Evolutionary conservation across 2,113 vertebrate genomes (phyloP), one percentile per base, ranked within the genome.

Genomic region (Opisthocomus hoazin): DNA sequence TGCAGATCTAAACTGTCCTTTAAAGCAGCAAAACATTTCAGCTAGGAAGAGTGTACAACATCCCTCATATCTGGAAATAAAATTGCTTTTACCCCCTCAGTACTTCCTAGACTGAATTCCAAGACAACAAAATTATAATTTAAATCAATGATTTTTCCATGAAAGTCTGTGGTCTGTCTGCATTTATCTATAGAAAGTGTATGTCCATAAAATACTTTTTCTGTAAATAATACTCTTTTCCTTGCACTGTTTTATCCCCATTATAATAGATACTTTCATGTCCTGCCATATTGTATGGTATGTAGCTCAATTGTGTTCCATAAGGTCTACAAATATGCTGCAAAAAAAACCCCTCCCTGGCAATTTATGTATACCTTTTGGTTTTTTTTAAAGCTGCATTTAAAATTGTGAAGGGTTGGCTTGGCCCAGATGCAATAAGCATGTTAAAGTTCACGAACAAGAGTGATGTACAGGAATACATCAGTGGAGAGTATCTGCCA

Each of bases 361-460:
- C 9, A 53, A 71, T 14, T 84, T 16, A 39, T 1, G 0, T 74
- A 4, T 71, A 19, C 24, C 15, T 71, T 29, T 58, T 57, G 11
- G n/a, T 41, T 34, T 46, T 45, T 89, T 74, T 80, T 64, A 12
- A 90, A 99, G 99, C 99, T 97, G 99, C 99, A 32, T 99, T 99
- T 99, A 99, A 98, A 98, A 98, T 99, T 51, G 98, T 99, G 83
- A 99, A 99, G 98, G 98, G 98, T 4, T 99, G 99, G 99, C 97
- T 99, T 88, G 99, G 99, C 75, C 99, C 99, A 7, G 99, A 99
- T 64, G 99, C 99, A 51, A 98, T 99, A 95, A 99, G 98, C 95
- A 98, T 99, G 95, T 97, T 99, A 69, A 99, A 99, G 95, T 99
- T 99, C 97, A 98, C 98, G 3, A 98, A 97, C 94, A 99, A 98